These are phyloP conservation scores for Acanthurus lineatus DNA, from an alignment of 2,797 vertebrate genomes.

Conservation along the genomic window DNA sequence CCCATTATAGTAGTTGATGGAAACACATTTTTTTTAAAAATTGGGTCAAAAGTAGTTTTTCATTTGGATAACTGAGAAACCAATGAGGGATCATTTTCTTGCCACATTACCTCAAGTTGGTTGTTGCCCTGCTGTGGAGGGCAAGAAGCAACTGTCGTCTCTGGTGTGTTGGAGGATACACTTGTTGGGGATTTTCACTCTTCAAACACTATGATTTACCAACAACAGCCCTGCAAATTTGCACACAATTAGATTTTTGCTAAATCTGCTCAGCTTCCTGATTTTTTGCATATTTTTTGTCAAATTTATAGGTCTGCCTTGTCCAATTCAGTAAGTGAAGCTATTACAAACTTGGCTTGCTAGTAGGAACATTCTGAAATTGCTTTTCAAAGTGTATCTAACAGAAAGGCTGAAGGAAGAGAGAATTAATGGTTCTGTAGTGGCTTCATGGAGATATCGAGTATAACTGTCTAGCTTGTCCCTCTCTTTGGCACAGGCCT, in stretches of 20 bases:
- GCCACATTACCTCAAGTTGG: background rate
- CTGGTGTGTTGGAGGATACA: background rate
- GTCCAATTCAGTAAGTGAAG: slow-evolving; percentile 15
- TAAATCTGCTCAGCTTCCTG: background rate
- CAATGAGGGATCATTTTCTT: slow-evolving; percentile 5
- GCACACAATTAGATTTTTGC: too few relatives aligned
- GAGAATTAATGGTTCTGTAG: slow-evolving; percentile 22
- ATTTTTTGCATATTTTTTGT: slow-evolving; percentile 16
- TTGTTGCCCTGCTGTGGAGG: background rate
- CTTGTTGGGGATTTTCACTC: background rate
- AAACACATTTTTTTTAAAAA: too few relatives aligned
- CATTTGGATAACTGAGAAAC: background rate
- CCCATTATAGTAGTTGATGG: too few relatives aligned
- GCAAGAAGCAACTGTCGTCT: slow-evolving; percentile 1
- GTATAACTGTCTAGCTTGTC: slow-evolving; percentile 25
- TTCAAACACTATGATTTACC: background rate
- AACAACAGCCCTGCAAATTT: background rate
- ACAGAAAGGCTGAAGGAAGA: slow-evolving; percentile 30
- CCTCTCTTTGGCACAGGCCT: slow-evolving; percentile 11
- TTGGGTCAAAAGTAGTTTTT: too few relatives aligned
- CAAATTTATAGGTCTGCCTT: slow-evolving; percentile 19
- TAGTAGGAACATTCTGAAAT: slow-evolving; percentile 22
- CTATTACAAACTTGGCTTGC: slow-evolving; percentile 25
- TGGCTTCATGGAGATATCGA: slow-evolving; percentile 15
- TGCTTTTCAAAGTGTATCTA: slow-evolving; percentile 22